Evolutionary conservation across 2,113 vertebrate genomes (phyloP).

Genomic region (Calyptommatus sinebrachiatus): DNA sequence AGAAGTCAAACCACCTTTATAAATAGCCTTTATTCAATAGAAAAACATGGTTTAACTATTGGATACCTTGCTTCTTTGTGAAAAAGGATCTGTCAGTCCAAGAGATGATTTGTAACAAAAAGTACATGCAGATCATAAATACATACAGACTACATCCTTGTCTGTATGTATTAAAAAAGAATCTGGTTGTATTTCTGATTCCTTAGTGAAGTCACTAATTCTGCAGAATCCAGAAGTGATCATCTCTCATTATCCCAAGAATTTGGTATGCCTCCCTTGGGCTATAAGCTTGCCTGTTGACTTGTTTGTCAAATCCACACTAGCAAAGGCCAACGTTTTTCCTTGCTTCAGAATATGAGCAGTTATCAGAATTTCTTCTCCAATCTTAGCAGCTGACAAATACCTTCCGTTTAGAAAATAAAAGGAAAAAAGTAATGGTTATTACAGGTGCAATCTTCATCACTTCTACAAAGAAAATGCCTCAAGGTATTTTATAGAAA

Average conservation of each 20-base stretch:
- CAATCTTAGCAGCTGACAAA: conserved; percentile 88
- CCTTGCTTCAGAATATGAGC: conserved; percentile 93
- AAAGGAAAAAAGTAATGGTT: conserved; percentile 34
- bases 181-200: too few species aligned
- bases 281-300: conserved; percentile 87
- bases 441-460: neutral
- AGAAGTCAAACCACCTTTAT: neutral
- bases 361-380: conserved; percentile 90
- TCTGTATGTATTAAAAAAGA: too few species aligned
- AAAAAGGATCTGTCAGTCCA: too few species aligned
- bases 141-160: too few species aligned
- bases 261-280: conserved; percentile 94
- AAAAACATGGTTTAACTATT: too few species aligned
- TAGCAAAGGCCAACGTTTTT: conserved; percentile 83
- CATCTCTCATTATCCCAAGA: conserved; percentile 73
- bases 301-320: conserved; percentile 90
- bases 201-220: neutral
- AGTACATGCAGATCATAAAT: too few species aligned
- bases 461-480: neutral
- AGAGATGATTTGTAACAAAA: too few species aligned
- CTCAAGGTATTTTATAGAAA: neutral
- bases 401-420: conserved; percentile 76
- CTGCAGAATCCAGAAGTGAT: neutral
- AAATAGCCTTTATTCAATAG: fast-evolving
- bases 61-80: too few species aligned